phyloP scores from a whole-genome alignment of 2,113 vertebrate genomes.

The Etheostoma spectabile region DNA sequence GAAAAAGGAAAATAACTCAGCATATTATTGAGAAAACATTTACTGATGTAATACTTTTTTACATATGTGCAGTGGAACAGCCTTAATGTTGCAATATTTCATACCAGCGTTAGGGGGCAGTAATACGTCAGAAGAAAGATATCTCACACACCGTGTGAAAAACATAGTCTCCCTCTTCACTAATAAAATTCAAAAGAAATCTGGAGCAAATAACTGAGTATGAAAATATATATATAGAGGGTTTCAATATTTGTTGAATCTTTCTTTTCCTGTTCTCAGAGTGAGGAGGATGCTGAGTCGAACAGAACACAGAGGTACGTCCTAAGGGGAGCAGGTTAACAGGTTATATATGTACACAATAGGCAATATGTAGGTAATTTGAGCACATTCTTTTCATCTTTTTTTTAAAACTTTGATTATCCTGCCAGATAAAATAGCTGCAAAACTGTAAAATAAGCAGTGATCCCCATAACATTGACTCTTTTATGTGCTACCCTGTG shows the following conservation, averaged over 20 bases:
- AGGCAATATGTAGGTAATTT: neutral
- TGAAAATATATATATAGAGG: neutral
- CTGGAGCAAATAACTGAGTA: neutral
- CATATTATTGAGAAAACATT: neutral
- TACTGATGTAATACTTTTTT: neutral
- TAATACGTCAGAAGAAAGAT: conserved; percentile 47
- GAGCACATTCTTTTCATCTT: neutral
- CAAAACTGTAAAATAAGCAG: neutral
- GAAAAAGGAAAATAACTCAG: neutral
- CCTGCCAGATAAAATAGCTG: neutral
- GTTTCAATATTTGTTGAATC: neutral
- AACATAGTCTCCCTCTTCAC: neutral
- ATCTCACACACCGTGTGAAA: neutral
- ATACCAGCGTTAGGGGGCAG: conserved; percentile 65
- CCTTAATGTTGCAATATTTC: conserved; percentile 11
- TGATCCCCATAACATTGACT: neutral
- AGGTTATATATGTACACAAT: neutral
- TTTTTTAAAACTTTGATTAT: neutral
- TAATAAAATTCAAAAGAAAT: neutral
- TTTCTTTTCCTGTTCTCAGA: conserved; percentile 19
- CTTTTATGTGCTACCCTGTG: neutral
- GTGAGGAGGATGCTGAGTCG: conserved; percentile 50
- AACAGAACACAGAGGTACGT: conserved; percentile 57
- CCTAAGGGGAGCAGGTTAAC: neutral
- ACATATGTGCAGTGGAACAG: neutral